phyloP scores from a whole-genome alignment of 2,888 invertebrate species.

The Gnatocerus cornutus region DNA sequence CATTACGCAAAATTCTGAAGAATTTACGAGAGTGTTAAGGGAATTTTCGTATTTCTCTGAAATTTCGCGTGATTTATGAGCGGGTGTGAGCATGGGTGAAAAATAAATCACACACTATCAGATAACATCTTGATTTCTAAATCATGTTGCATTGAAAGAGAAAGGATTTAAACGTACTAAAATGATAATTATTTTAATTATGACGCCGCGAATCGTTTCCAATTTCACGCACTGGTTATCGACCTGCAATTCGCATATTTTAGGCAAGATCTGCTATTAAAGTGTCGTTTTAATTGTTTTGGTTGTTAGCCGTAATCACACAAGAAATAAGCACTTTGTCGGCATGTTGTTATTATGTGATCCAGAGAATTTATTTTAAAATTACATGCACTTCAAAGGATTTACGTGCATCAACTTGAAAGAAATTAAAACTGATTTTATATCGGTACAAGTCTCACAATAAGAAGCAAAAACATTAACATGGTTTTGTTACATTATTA shows the following conservation, averaged over 20 bases:
- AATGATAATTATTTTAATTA: conserved; percentile 46
- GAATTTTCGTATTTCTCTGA: conserved; percentile 11
- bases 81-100: neutral
- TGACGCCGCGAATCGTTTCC: conserved; percentile 34
- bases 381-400: too few species aligned
- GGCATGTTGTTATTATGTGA: neutral
- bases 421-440: too few species aligned
- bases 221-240: conserved; percentile 43
- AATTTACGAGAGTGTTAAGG: conserved; percentile 42
- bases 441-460: too few species aligned
- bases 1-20: conserved; percentile 48
- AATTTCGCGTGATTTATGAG: conserved; percentile 35
- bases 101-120: neutral
- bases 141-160: conserved; percentile 25
- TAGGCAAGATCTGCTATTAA: conserved; percentile 38
- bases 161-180: conserved; percentile 26
- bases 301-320: conserved; percentile 14
- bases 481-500: too few species aligned
- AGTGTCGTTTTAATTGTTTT: conserved; percentile 21
- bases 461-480: too few species aligned
- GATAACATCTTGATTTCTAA: conserved; percentile 30
- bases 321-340: conserved; percentile 6
- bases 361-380: too few species aligned
- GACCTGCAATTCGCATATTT: conserved; percentile 38
- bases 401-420: too few species aligned